Conservation (phyloP, 2,113 vertebrate species). For the Periophthalmodon schlosseri region DNA sequence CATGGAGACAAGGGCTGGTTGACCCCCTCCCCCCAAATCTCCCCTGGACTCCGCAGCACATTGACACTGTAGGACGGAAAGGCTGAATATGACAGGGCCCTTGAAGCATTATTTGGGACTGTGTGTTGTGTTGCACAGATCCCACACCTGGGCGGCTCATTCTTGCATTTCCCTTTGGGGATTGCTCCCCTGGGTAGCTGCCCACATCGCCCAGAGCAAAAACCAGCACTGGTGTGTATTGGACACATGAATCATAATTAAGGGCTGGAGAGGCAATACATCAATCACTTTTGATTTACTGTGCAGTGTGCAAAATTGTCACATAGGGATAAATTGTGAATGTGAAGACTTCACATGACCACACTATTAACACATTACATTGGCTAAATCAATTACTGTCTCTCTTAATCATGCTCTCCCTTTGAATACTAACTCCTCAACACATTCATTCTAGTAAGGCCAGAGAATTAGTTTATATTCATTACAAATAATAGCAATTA, state of each 20-base stretch:
- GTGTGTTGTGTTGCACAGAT: too few relatives aligned
- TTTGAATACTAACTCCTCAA: neutral
- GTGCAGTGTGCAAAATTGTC: neutral
- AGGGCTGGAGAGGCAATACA: neutral
- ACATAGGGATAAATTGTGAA: neutral
- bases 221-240: neutral
- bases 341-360: neutral
- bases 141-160: too few relatives aligned
- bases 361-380: neutral
- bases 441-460: neutral
- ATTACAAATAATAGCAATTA: constrained; percentile 2
- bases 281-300: neutral
- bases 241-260: neutral
- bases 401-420: neutral
- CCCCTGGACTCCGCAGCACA: too few relatives aligned
- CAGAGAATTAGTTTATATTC: neutral
- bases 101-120: too few relatives aligned
- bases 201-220: neutral
- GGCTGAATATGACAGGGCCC: too few relatives aligned
- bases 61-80: too few relatives aligned
- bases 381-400: neutral
- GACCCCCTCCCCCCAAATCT: too few relatives aligned
- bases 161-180: neutral
- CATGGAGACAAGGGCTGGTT: too few relatives aligned
- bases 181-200: neutral